These are phyloP conservation scores for Spisula subtruncata DNA, from an alignment of 2,888 invertebrate species.

Conservation along the genomic window DNA sequence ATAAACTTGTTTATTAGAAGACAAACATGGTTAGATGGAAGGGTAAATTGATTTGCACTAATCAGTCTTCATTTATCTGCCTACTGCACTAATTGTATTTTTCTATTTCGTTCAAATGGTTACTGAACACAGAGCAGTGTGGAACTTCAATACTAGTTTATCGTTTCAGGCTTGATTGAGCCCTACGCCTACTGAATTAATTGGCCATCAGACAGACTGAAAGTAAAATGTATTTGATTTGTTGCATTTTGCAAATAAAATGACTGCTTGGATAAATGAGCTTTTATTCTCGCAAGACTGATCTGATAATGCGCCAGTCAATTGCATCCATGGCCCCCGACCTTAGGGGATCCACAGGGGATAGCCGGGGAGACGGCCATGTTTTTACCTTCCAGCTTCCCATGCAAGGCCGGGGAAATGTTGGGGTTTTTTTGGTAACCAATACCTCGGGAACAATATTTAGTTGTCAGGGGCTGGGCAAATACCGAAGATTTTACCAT, in stretches of 20 bases:
- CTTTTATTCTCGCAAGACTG: too few relatives aligned
- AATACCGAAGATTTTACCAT: too few relatives aligned
- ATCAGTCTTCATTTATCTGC: background rate
- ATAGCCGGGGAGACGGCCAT: too few relatives aligned
- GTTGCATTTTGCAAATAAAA: background rate
- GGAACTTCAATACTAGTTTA: background rate
- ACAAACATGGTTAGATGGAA: background rate
- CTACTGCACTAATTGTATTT: background rate
- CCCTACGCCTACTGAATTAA: background rate
- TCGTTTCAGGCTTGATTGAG: conserved; percentile 5
- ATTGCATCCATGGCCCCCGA: too few relatives aligned
- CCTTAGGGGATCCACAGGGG: too few relatives aligned
- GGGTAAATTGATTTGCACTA: background rate
- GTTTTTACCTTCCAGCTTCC: too few relatives aligned
- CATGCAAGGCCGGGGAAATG: too few relatives aligned
- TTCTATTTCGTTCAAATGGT: background rate
- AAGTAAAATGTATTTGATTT: background rate
- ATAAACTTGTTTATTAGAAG: background rate
- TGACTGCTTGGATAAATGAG: too few relatives aligned
- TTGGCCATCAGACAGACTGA: background rate
- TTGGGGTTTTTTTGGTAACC: too few relatives aligned
- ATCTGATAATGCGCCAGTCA: too few relatives aligned
- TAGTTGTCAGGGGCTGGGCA: too few relatives aligned
- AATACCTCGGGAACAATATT: too few relatives aligned
- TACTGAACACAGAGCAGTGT: background rate